Conservation (phyloP, 2,888 invertebrate genomes). For the Bursaphelenchus okinawaensis region DNA sequence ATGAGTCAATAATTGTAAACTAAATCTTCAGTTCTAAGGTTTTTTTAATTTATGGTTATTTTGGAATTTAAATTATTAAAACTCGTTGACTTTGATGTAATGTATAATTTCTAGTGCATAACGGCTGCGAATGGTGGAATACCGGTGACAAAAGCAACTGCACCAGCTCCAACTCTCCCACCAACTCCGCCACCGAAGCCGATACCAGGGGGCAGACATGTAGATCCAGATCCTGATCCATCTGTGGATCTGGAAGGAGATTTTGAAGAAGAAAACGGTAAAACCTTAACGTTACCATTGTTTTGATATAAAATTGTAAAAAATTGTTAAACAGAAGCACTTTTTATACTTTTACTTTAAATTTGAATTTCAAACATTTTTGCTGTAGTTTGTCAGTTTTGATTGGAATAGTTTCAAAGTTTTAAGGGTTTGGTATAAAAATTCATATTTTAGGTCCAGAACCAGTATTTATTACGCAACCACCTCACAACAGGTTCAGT, state of each 20-base stretch:
- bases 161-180: slow-evolving; percentile 5
- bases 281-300: too few relatives aligned
- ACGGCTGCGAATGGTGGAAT: slow-evolving; percentile 53
- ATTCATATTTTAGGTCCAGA: background rate
- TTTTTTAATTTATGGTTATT: too few relatives aligned
- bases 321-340: background rate
- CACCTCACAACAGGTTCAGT: background rate
- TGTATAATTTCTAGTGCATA: slow-evolving; percentile 51
- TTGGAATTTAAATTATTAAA: too few relatives aligned
- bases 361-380: too few relatives aligned
- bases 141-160: slow-evolving; percentile 24
- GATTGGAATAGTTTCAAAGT: too few relatives aligned
- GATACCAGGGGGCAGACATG: background rate
- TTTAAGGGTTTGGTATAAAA: too few relatives aligned
- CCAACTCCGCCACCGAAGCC: slow-evolving; percentile 14
- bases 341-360: background rate
- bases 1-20: too few relatives aligned
- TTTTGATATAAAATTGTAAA: too few relatives aligned
- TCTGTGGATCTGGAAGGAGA: slow-evolving; percentile 11
- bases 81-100: too few relatives aligned
- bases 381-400: too few relatives aligned
- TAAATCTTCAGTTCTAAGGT: too few relatives aligned
- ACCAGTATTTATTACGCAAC: background rate
- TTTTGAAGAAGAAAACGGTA: background rate
- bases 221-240: background rate